Conservation (phyloP, 2,888 invertebrate genomes). For the Liodrosophila aerea region DNA sequence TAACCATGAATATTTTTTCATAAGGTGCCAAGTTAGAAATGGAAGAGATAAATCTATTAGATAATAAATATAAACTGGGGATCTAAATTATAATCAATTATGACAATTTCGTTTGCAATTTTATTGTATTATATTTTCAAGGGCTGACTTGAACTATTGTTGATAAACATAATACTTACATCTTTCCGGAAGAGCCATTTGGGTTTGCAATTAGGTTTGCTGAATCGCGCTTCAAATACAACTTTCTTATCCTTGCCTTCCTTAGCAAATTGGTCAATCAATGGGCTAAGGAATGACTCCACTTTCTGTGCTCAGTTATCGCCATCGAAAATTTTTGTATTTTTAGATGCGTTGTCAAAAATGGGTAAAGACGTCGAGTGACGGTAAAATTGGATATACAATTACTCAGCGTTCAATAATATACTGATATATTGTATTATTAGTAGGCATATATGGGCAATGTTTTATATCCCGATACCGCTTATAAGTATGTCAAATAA, state of each 20-base stretch:
- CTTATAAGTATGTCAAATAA: neutral
- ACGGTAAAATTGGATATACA: constrained; percentile 62
- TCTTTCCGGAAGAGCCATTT: constrained; percentile 96
- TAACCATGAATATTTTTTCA: too few relatives aligned
- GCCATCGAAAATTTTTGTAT: constrained; percentile 18
- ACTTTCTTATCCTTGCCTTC: constrained; percentile 98
- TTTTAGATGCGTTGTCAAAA: constrained; percentile 80
- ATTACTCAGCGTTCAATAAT: constrained; percentile 35
- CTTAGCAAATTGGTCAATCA: constrained; percentile 96
- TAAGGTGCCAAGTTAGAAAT: too few relatives aligned
- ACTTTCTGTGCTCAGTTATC: constrained; percentile 87
- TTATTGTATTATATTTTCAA: too few relatives aligned
- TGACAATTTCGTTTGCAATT: neutral
- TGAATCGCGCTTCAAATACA: constrained; percentile 96
- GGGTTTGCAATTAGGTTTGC: constrained; percentile 96
- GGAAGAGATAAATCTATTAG: too few relatives aligned
- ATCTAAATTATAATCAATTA: neutral
- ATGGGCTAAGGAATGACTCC: constrained; percentile 96
- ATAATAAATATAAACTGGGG: too few relatives aligned
- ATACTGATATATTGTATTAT: constrained; percentile 17
- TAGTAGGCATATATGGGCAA: neutral
- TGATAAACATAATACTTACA: constrained; percentile 85
- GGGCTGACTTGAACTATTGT: too few relatives aligned
- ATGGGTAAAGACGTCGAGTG: constrained; percentile 80
- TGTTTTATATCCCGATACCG: neutral